phyloP scores from a whole-genome alignment of 30 jellyfish, hydroid and myxozoan genomes.

The Catostylus mosaicus region DNA sequence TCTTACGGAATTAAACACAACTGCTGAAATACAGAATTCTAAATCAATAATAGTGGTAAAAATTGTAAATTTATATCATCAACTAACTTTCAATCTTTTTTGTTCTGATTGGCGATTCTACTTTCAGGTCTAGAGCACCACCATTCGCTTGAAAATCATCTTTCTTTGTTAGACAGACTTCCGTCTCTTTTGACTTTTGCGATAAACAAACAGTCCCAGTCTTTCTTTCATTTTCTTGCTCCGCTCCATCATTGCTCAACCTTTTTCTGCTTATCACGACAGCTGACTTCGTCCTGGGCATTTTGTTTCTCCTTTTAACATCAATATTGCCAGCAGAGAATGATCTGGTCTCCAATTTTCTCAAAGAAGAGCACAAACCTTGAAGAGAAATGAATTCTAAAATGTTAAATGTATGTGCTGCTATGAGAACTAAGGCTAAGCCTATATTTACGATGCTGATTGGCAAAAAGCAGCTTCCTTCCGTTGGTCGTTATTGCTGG shows the following conservation, averaged over 20 bases:
- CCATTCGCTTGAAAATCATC: neutral
- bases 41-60: too few relatives aligned
- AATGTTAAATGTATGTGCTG: too few relatives aligned
- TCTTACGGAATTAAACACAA: too few relatives aligned
- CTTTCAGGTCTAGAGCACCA: neutral
- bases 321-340: conserved; percentile 51
- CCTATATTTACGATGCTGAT: too few relatives aligned
- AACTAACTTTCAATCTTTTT: neutral
- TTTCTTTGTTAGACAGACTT: neutral
- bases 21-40: too few relatives aligned
- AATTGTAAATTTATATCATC: too few relatives aligned
- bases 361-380: neutral
- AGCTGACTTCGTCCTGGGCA: conserved; percentile 67
- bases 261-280: conserved; percentile 46
- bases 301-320: conserved; percentile 14
- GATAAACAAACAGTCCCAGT: too few relatives aligned
- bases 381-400: neutral
- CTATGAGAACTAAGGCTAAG: too few relatives aligned
- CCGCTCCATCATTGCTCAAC: conserved; percentile 9
- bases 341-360: conserved; percentile 56
- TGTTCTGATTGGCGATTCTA: neutral
- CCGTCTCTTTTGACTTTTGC: neutral
- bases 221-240: conserved; percentile 1
- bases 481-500: too few relatives aligned
- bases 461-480: too few relatives aligned